Conservation (phyloP, 1,140 invertebrate genomes). For the Oryzaephilus surinamensis region DNA sequence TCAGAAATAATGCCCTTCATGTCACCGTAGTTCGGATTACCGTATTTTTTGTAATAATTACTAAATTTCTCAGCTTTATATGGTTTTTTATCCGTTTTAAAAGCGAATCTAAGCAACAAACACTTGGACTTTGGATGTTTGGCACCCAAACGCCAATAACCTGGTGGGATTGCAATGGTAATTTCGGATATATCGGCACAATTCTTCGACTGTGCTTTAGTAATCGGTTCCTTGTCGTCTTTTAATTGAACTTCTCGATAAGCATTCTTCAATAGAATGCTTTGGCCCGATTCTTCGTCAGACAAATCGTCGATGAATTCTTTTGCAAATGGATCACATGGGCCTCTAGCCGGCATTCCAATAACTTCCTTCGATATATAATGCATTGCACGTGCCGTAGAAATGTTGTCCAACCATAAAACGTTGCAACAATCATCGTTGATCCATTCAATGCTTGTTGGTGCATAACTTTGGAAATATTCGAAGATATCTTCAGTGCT, state of each 20-base stretch:
- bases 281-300: slow-evolving; percentile 34
- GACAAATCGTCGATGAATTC: slow-evolving; percentile 36
- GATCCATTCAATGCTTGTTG: slow-evolving; percentile 68
- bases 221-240: slow-evolving; percentile 21
- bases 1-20: slow-evolving; percentile 21
- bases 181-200: slow-evolving; percentile 36
- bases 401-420: slow-evolving; percentile 59
- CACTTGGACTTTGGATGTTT: slow-evolving; percentile 49
- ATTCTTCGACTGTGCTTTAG: slow-evolving; percentile 13
- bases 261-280: slow-evolving; percentile 28
- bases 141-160: slow-evolving; percentile 64
- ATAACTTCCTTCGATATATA: slow-evolving; percentile 44
- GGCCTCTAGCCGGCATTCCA: slow-evolving; percentile 34
- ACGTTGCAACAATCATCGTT: slow-evolving; percentile 73
- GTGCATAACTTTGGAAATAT: slow-evolving; percentile 65
- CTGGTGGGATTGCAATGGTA: slow-evolving; percentile 49
- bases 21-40: slow-evolving; percentile 54
- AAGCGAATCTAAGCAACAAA: slow-evolving; percentile 65
- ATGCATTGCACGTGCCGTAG: slow-evolving; percentile 58
- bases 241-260: slow-evolving; percentile 28
- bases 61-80: slow-evolving; percentile 48
- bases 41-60: slow-evolving; percentile 53
- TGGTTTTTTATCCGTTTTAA: slow-evolving; percentile 50
- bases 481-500: slow-evolving; percentile 66
- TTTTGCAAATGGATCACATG: slow-evolving; percentile 29